These are phyloP conservation scores for Paragorgia papillata DNA, from an alignment of 92 coral and sea anemone genomes.

Conservation along the genomic window DNA sequence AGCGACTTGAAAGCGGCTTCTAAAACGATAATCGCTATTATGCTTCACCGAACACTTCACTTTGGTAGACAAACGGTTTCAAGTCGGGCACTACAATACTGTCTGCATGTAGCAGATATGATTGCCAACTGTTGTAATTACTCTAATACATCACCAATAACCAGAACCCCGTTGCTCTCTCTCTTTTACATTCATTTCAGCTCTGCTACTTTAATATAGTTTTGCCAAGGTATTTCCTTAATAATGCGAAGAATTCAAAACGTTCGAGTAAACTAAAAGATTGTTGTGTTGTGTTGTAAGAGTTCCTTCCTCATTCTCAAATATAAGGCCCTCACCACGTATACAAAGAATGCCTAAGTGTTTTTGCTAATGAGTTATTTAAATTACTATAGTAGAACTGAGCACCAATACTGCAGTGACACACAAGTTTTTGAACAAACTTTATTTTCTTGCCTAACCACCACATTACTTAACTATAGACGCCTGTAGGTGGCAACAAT, in stretches of 20 bases:
- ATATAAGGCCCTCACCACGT: background rate
- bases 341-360: no score
- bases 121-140: background rate
- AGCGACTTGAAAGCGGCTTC: background rate
- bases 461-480: no score
- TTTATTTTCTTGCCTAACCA: no score
- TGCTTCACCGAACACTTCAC: background rate
- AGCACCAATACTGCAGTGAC: no score
- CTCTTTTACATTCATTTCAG: background rate
- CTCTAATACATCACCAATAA: background rate
- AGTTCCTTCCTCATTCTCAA: constrained; percentile 9
- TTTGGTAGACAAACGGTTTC: background rate
- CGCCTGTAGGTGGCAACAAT: no score
- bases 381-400: no score
- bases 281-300: background rate
- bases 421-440: no score
- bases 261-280: background rate
- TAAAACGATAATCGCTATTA: background rate
- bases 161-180: background rate
- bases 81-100: background rate
- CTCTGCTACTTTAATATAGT: background rate
- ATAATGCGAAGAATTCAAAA: constrained; percentile 15
- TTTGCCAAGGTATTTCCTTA: background rate
- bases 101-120: background rate
- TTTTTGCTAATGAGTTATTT: no score